Evolutionary conservation across 2,888 invertebrate species (phyloP).

Genomic region (Netelia melanura): DNA sequence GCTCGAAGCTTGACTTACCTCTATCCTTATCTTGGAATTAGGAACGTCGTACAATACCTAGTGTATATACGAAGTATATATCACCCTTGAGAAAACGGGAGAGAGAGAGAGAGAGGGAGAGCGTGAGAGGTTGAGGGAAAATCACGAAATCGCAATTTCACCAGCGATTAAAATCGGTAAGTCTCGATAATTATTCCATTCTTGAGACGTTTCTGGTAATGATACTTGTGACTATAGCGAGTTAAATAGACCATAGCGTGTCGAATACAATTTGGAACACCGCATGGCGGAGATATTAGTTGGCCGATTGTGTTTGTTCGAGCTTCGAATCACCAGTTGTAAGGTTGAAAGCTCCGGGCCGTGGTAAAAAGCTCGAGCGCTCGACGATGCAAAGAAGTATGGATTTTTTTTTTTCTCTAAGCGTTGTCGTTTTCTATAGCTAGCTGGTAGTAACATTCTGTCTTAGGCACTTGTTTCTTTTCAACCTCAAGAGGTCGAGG

Average conservation of each 20-base stretch:
- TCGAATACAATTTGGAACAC: conserved; percentile 56
- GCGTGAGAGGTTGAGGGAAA: background rate
- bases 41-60: too few species aligned
- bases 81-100: background rate
- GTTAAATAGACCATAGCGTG: conserved; percentile 57
- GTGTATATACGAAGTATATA: too few species aligned
- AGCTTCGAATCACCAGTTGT: background rate
- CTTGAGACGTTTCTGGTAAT: conserved; percentile 7
- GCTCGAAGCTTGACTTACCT: too few species aligned
- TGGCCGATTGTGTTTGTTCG: conserved; percentile 43
- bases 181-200: conserved; percentile 45
- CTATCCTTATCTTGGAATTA: too few species aligned
- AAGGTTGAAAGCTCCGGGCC: background rate
- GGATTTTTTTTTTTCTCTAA: conserved; percentile 38
- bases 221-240: conserved; percentile 20
- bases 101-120: background rate
- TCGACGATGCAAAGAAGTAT: background rate
- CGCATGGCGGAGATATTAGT: conserved; percentile 51
- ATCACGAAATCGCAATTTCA: conserved; percentile 56
- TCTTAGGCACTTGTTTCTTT: too few species aligned
- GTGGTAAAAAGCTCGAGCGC: too few species aligned
- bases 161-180: conserved; percentile 52
- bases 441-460: background rate
- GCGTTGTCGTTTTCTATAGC: conserved; percentile 27
- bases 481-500: too few species aligned